A percentile compares a stretch with the other conserved stretches of the same genome.
phyloP scores from a whole-genome alignment of 2,888 invertebrate genomes.

The Coenonympha arcania region DNA sequence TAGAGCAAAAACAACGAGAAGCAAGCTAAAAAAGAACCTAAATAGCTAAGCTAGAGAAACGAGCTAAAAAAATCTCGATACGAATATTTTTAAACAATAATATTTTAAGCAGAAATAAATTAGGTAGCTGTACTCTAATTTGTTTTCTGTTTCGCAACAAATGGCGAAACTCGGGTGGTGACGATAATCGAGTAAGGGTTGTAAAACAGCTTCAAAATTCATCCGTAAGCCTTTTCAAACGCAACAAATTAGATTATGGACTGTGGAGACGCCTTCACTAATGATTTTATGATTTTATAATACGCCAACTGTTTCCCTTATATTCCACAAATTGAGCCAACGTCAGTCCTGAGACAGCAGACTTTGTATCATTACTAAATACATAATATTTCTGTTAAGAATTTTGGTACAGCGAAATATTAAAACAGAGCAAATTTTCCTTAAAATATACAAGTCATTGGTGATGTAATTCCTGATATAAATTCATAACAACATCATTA shows the following conservation, averaged over 20 bases:
- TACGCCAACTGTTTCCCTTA: conserved; percentile 50
- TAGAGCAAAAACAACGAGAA: too few relatives aligned
- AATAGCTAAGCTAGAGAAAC: too few relatives aligned
- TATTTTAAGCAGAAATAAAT: conserved; percentile 7
- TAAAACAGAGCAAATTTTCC: too few relatives aligned
- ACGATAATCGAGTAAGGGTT: conserved; percentile 54
- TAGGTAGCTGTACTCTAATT: conserved; percentile 16
- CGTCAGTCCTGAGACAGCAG: neutral
- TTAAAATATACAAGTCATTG: too few relatives aligned
- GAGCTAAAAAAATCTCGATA: neutral
- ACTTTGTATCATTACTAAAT: neutral
- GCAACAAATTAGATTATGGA: conserved; percentile 68
- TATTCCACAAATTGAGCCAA: conserved; percentile 31
- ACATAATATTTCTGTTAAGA: neutral
- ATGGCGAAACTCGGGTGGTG: conserved; percentile 32
- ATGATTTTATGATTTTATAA: conserved; percentile 67
- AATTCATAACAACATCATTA: too few relatives aligned
- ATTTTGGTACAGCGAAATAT: too few relatives aligned
- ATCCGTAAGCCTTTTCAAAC: conserved; percentile 47
- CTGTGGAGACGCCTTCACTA: conserved; percentile 46
- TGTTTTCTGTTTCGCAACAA: conserved; percentile 22
- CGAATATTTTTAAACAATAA: neutral
- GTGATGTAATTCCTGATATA: too few relatives aligned
- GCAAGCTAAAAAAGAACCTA: too few relatives aligned
- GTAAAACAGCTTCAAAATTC: conserved; percentile 62